Percentiles rank a stretch among this genome's conserved stretches.
phyloP scores from a whole-genome alignment of 2,113 vertebrate species.

The Ailurus styani region DNA sequence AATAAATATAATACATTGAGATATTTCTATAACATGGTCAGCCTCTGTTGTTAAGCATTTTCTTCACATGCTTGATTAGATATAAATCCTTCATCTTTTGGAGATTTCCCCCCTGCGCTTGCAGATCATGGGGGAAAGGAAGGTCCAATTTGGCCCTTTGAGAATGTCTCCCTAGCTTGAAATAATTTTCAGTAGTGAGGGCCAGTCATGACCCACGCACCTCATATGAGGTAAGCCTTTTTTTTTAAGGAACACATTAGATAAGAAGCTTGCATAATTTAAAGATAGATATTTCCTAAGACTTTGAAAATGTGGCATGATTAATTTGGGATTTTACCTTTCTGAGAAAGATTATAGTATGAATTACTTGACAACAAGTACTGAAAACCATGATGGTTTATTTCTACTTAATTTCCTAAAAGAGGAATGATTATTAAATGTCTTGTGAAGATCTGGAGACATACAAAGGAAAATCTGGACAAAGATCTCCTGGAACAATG shows the following conservation, averaged over 20 bases:
- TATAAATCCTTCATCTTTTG: background rate
- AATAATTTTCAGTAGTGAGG: background rate
- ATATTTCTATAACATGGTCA: background rate
- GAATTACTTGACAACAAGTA: background rate
- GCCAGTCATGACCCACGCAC: background rate
- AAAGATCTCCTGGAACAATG: background rate
- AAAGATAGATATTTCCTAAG: background rate
- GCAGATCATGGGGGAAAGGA: fast-evolving
- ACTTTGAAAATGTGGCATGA: background rate
- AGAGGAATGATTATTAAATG: background rate
- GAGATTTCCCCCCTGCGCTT: background rate
- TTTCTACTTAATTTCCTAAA: background rate
- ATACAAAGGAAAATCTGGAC: background rate
- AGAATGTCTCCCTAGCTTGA: background rate
- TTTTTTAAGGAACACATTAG: background rate
- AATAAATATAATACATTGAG: background rate
- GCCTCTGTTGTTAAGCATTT: background rate
- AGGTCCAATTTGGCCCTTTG: background rate
- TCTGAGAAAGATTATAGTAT: background rate
- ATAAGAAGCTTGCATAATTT: background rate
- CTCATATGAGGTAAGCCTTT: background rate
- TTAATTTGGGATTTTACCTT: slow-evolving; percentile 13
- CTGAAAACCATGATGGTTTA: background rate
- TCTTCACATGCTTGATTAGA: background rate
- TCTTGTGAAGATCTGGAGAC: background rate